These are phyloP conservation scores for Parauchenoglanis ngamensis DNA, from an alignment of 2,797 vertebrate species.

Conservation along the genomic window DNA sequence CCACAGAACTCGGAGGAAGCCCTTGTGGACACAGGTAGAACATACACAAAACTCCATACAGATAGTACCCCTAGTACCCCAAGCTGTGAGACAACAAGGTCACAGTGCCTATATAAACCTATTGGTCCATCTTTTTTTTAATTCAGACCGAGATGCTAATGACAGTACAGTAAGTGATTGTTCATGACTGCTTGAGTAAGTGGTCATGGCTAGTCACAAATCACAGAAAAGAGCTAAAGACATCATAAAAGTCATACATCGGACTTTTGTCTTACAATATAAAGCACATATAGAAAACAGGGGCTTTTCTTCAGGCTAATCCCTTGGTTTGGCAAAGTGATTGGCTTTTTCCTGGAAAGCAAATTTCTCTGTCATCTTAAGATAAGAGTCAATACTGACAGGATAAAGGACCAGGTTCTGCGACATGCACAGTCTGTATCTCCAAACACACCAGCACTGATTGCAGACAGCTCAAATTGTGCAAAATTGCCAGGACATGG, in stretches of 20 bases:
- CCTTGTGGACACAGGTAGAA: not conserved
- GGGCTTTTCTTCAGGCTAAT: not conserved
- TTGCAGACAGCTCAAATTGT: not conserved
- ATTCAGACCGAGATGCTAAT: not conserved
- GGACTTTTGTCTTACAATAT: not conserved
- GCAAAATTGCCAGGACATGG: not conserved
- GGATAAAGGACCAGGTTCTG: not conserved
- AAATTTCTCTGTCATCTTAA: slow-evolving; percentile 18
- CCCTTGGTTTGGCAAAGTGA: not conserved
- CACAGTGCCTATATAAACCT: not conserved
- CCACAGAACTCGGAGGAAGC: not conserved
- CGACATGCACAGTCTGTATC: slow-evolving; percentile 12
- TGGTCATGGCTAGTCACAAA: not conserved
- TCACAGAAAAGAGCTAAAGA: not conserved
- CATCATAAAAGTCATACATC: not conserved
- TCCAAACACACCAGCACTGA: slow-evolving; percentile 14
- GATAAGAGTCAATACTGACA: slow-evolving; percentile 18
- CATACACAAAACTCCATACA: not conserved
- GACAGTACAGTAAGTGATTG: not conserved
- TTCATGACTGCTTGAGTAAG: not conserved
- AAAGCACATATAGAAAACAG: not conserved
- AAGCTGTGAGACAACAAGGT: not conserved
- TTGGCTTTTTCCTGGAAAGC: slow-evolving; percentile 19
- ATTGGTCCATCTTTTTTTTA: not conserved
- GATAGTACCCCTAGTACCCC: not conserved